Base-by-base conservation (phyloP, 1,140 invertebrate genomes). In the Amyelois transitella region DNA sequence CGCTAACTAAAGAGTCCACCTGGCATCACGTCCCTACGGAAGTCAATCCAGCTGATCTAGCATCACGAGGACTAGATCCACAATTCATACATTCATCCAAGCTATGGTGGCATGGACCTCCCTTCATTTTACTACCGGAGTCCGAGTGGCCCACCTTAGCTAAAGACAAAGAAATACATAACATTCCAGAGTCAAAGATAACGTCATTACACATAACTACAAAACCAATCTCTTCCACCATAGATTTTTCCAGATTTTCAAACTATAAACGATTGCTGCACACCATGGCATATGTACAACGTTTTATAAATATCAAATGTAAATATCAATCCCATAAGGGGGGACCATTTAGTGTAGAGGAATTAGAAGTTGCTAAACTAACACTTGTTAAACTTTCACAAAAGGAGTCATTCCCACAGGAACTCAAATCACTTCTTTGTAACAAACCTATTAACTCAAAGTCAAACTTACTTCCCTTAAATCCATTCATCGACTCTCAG, bases 31-130 rank as follows among this genome's bases (percentile, higher is more conserved):
- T 60, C 7, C 18, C 45, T 6, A 44, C 24, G 2, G 14, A 43
- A 0, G 21, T 32, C 10, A 60, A 60, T 24, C 53, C 58, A 7
- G 58, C 58, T 12, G 58, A 60, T 28, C 43, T 55, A 4, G 21
- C 32, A 20, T 54, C 58, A 7, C 10, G 58, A 8, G 48, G 58
- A 4, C 28, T 55, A n/a, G 5, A 32, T n/a, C 14, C 44, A 4
- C 5, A 22, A 12, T 3, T 43, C 17, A 5, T 55, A 12, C 21
- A 14, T n/a, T n/a, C 12, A 5, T 18, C 28, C 5, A 6, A 5
- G 1, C 12, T 60, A 12, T 60, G 52, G 58, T 60, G 53, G 49
- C 6, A 28, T 10, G 60, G 51, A 0, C 55, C 55, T 25, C 6
- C n/a, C 1, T 24, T 51, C 6, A 6, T 51, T 21, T 24, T 12